Base-by-base conservation (phyloP, 2,797 vertebrate species). In the Oceanodroma leucorhoa region DNA sequence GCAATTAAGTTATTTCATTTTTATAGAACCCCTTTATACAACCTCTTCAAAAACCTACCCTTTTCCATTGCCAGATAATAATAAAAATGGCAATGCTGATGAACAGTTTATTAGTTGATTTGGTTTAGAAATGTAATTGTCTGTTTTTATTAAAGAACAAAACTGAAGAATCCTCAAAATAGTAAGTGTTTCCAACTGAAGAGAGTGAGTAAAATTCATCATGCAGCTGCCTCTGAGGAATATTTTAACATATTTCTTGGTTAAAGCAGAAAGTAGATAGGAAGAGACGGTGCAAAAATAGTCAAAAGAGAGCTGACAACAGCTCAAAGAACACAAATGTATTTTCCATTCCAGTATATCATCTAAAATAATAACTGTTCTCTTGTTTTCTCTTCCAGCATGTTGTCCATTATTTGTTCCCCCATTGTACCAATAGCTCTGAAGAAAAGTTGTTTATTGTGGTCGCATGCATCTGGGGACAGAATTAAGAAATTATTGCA, bases 131-230 rank as follows among this genome's bases (percentile, higher is more conserved):
- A 86, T 64, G 8, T 57, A 83, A 73, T 81, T 86, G 48, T 93
- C 46, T 94, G 65, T 6, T 84, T 96, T 87, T 95, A 77, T 94
- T 92, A 85, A 93, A 89, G 51, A 93, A 66, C 70, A 87, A 76
- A 91, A 83, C n/a, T 34, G 50, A 80, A 89, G 50, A 89, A 83
- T 91, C 43, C 65, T 91, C 67, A 73, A 53, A 91, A 62, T 90
- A 86, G 29, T 20, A 24, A 86, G 38, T 76, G 16, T 90, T 93
- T 86, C 27, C 51, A 84, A 57, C 24, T 91, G 48, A 95, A 89
- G 67, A 85, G 58, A 93, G 51, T 41, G 32, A 71, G 41, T 78
- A 83, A 73, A 92, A 91, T 75, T 71, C 57, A 75, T 93, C 66
- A 60, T 26, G 15, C 71, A 83, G 75, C 57, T 91, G 53, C 55